These are phyloP conservation scores for Leptinotarsa defecta DNA, from an alignment of 1,140 invertebrate genomes.

Conservation along the genomic window DNA sequence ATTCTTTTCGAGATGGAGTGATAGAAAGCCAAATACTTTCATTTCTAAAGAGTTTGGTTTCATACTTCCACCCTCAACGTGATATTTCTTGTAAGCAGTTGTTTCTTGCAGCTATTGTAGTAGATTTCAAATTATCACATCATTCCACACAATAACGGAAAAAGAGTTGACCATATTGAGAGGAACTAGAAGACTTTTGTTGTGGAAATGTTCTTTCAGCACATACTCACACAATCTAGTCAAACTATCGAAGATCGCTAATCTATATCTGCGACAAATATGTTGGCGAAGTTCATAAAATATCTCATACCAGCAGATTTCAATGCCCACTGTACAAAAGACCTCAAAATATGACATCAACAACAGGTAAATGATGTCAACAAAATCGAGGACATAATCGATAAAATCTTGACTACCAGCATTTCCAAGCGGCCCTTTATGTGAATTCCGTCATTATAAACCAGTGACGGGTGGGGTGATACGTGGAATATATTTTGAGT, in stretches of 20 bases:
- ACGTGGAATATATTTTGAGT: background rate
- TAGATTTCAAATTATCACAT: too few species aligned
- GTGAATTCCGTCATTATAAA: slow-evolving; percentile 11
- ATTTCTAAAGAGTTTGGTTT: too few species aligned
- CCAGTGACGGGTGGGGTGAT: background rate
- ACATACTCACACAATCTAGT: background rate
- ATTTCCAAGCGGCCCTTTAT: background rate
- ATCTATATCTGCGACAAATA: background rate
- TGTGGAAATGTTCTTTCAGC: background rate
- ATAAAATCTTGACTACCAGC: slow-evolving; percentile 29
- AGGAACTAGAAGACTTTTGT: too few species aligned
- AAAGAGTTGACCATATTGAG: too few species aligned
- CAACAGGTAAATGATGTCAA: slow-evolving; percentile 26
- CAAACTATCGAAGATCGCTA: background rate
- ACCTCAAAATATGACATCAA: slow-evolving; percentile 18
- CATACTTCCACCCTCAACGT: too few species aligned
- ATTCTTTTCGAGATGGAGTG: too few species aligned
- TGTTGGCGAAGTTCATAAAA: background rate
- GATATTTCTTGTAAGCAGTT: too few species aligned
- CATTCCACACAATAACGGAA: too few species aligned
- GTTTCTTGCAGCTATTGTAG: too few species aligned
- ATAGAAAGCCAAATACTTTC: too few species aligned
- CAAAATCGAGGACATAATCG: slow-evolving; percentile 18
- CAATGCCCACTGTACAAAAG: background rate
- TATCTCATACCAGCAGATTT: background rate